Base-by-base conservation (phyloP, 1,140 invertebrate genomes). In the Chrysomallon squamiferum region DNA sequence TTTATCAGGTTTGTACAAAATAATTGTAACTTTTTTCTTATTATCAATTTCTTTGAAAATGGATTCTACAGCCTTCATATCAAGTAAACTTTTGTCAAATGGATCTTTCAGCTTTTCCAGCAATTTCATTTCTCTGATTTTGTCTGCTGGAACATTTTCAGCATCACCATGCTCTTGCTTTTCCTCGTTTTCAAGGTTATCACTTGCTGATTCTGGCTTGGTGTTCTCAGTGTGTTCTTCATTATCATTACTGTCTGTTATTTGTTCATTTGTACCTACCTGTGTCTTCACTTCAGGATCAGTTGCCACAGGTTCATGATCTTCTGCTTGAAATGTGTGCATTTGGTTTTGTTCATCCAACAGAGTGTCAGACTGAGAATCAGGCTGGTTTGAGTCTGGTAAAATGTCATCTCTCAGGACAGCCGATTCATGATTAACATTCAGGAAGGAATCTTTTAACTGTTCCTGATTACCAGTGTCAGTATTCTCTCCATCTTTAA, bases 1-100 rank as follows among this genome's bases (percentile, higher is more conserved):
- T 30, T 54, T 22, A 54, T 54, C 50, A 54, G 50, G 50, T 54
- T 54, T 54, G 25, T 27, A 54, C 25, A 54, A 30, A 15, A 54
- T 13, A 11, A 27, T 25, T 27, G 50, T 54, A 15, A 27, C 25
- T 15, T 54, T 54, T 4, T 25, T 27, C 4, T 18, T 54, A 18
- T 25, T 54, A 5, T 54, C 50, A 3, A 30, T 27, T 15, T 25
- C 29, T 18, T 25, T 54, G 15, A 27, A 54, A 30, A 54, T 54
- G 13, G 22, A 15, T 30, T 54, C 29, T 30, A 54, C 50, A 13
- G 50, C 29, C 0, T 25, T n/a, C 25, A 54, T 29, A 22, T 54
- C 50, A 25, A 54, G 22, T 5, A 7, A 18, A 27, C 29, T 54
- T 30, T 13, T 20, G 25, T 54, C 50, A 54, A 27, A 54, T 11